phyloP scores from a whole-genome alignment of 2,113 vertebrate species.

The Porphyrio hochstetteri region DNA sequence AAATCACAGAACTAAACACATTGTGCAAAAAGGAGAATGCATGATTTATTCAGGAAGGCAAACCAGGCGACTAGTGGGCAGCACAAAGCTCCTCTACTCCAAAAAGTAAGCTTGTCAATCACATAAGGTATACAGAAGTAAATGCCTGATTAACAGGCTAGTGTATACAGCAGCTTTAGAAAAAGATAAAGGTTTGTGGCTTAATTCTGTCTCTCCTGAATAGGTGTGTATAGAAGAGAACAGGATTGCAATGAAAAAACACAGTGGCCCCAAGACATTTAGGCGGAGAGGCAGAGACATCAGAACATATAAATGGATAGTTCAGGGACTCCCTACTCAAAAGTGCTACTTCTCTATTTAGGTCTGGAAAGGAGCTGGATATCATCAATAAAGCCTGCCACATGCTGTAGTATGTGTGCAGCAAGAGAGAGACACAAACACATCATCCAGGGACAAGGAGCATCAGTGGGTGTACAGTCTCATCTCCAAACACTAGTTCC shows the following conservation, averaged over 20 bases:
- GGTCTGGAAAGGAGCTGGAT: neutral
- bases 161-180: neutral
- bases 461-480: neutral
- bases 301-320: neutral
- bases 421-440: neutral
- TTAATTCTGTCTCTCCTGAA: neutral
- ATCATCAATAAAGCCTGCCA: neutral
- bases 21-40: constrained; percentile 35
- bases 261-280: neutral
- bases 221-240: neutral
- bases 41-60: constrained; percentile 64
- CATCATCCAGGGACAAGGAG: neutral
- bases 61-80: neutral
- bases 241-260: neutral
- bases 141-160: neutral
- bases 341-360: neutral
- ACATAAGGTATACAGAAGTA: neutral
- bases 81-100: constrained; percentile 36
- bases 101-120: constrained; percentile 20
- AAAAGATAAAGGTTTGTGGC: neutral
- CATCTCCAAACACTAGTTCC: neutral
- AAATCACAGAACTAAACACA: constrained; percentile 59
- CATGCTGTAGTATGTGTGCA: fast-evolving
- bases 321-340: neutral
- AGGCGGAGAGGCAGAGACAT: neutral